Evolutionary conservation across 2,113 vertebrate genomes (phyloP).

Genomic region (Sceloporus undulatus): DNA sequence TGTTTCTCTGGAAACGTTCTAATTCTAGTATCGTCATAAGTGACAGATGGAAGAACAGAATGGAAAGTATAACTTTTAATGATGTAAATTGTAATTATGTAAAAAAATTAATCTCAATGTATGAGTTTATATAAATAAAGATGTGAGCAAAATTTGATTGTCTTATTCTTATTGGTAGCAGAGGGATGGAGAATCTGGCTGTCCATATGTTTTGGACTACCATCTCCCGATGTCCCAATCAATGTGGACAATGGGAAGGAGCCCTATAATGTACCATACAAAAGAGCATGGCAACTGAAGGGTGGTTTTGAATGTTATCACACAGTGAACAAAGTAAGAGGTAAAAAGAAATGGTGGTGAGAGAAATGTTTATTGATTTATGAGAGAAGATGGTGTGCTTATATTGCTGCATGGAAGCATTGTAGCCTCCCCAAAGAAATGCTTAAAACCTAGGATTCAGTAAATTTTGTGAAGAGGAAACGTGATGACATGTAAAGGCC

Average conservation of each 20-base stretch:
- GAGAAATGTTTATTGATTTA: no score
- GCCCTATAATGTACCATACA: no score
- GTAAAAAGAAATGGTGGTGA: no score
- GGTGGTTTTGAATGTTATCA: no score
- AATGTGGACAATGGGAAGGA: no score
- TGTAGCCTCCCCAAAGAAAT: not conserved
- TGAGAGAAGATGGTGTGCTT: not conserved
- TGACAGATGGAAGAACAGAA: not conserved
- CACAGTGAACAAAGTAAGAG: no score
- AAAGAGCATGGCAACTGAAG: no score
- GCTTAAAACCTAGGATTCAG: not conserved
- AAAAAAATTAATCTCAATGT: conserved; percentile 37
- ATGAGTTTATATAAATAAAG: conserved; percentile 64
- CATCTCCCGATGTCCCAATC: no score
- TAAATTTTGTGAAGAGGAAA: not conserved
- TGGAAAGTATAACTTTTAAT: conserved; percentile 26
- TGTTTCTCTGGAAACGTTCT: conserved; percentile 54
- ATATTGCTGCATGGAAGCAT: not conserved
- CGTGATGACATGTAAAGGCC: not conserved
- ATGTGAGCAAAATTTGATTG: not conserved
- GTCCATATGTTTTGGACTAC: no score
- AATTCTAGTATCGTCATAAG: conserved; percentile 1
- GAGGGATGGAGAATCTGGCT: no score
- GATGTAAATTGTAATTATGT: conserved; percentile 57
- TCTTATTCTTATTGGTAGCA: not conserved